A percentile compares a stretch with the other conserved stretches of the same genome.
Conservation (phyloP, 2,797 vertebrate genomes). For the Mus minutoides region DNA sequence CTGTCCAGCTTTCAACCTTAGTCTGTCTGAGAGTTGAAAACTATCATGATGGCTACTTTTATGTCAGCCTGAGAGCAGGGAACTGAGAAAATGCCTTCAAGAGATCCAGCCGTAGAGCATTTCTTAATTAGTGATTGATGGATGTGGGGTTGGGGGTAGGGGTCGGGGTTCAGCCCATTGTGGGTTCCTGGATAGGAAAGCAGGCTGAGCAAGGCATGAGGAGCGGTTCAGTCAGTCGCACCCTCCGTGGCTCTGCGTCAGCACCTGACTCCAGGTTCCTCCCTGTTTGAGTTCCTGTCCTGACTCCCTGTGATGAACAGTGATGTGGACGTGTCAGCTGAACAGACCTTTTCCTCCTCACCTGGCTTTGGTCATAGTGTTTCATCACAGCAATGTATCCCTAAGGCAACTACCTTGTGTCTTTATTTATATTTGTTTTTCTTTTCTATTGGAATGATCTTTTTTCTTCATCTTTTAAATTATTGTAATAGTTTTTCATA, state of each 20-base stretch:
- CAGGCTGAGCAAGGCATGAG: neutral
- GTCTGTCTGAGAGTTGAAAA: neutral
- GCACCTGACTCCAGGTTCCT: neutral
- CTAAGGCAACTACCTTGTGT: neutral
- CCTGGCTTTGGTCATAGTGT: neutral
- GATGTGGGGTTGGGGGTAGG: no score
- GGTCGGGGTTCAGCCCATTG: neutral
- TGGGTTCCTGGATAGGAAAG: neutral
- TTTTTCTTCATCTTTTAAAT: neutral
- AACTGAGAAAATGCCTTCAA: neutral
- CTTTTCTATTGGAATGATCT: neutral
- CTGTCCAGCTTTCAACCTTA: neutral
- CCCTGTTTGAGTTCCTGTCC: neutral
- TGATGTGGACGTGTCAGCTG: neutral
- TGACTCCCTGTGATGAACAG: neutral
- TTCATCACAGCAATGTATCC: neutral
- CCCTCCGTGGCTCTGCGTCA: neutral
- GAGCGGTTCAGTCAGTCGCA: no score
- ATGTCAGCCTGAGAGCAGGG: neutral
- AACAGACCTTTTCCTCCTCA: neutral
- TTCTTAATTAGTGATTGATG: neutral
- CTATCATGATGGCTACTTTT: neutral
- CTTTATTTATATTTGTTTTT: slow-evolving; percentile 8
- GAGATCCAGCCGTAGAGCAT: neutral
- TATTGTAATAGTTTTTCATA: slow-evolving; percentile 2